Percentiles rank a stretch among this genome's conserved stretches.
Conservation (phyloP, 64 coral and sea anemone species). For the Stichodactyla helianthus region DNA sequence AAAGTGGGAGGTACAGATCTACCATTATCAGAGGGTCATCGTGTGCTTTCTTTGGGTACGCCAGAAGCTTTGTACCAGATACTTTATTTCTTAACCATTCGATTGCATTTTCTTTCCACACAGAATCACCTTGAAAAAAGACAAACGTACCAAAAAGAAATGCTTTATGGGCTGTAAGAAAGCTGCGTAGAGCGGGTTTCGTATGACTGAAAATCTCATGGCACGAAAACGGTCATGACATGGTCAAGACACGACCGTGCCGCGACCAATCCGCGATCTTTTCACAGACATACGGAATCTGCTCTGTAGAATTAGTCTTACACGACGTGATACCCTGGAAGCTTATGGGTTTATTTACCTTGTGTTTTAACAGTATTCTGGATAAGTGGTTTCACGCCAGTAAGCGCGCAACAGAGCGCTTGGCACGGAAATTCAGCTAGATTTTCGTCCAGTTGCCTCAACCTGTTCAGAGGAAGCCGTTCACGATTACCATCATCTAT, state of each 20-base stretch:
- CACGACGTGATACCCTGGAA: too few relatives aligned
- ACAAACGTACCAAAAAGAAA: too few relatives aligned
- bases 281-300: too few relatives aligned
- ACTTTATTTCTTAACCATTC: constrained; percentile 67
- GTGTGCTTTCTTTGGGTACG: constrained; percentile 50
- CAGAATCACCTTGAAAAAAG: constrained; percentile 2
- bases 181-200: too few relatives aligned
- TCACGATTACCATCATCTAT: constrained; percentile 95
- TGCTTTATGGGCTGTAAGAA: too few relatives aligned
- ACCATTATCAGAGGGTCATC: constrained; percentile 48
- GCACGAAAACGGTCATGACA: too few relatives aligned
- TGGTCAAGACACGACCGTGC: too few relatives aligned
- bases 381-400: constrained; percentile 48
- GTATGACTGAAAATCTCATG: too few relatives aligned
- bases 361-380: constrained; percentile 5
- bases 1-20: constrained; percentile 30
- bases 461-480: constrained; percentile 50
- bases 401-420: constrained; percentile 67
- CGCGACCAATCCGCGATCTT: too few relatives aligned
- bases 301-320: too few relatives aligned
- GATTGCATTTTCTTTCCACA: constrained; percentile 65
- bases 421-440: constrained; percentile 78
- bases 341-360: neutral
- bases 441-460: constrained; percentile 65
- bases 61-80: constrained; percentile 56